Base-by-base conservation (phyloP, 2,113 vertebrate species). In the Otus sunia region DNA sequence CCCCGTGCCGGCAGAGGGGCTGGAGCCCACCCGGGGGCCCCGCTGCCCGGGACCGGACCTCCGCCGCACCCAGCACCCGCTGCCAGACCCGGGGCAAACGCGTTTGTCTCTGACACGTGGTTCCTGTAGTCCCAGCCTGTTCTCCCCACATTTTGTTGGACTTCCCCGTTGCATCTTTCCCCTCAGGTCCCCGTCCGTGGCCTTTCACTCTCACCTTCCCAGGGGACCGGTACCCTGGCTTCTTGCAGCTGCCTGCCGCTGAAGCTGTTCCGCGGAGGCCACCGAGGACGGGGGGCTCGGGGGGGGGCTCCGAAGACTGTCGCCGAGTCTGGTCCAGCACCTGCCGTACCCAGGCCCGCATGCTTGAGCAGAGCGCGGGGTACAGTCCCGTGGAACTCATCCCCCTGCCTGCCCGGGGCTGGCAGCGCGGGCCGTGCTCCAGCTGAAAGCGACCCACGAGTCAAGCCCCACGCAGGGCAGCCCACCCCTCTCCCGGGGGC, bases 171-270 rank as follows among this genome's bases (percentile, higher is more conserved):
- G 8, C 21, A 30, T 7, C 5, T 39, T 64, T 18, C 13, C 15
- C 30, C 14, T 72, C 62, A 9, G 1, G 3, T 37, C 20, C 27
- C 16, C 1, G 14, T 11, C 18, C 1, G 0, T 0, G 45, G 15
- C 6, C 10, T 87, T 62, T 78, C 34, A n/a, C 56, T 34, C 7
- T 3, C 4, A 12, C 26, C 19, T 49, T 58, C 53, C 32, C 59
- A 60, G 12, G 12, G 13, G 19, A 45, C 3, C 3, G 6, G 17
- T 30, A 6, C 15, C 36, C 26, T 45, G 39, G 12, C 21, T 74
- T 32, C 23, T 22, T 50, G 22, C 29, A 52, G 34, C 60, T 75
- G 14, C 12, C 22, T 32, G 34, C 10, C 2, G 1, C 72, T 39
- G 53, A 39, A 37, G 30, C 16, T 1, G 1, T 41, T 69, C 20